Evolutionary conservation across 2,113 vertebrate genomes (phyloP), one percentile per base, ranked within the genome.

Genomic region (Stictonetta naevosa): DNA sequence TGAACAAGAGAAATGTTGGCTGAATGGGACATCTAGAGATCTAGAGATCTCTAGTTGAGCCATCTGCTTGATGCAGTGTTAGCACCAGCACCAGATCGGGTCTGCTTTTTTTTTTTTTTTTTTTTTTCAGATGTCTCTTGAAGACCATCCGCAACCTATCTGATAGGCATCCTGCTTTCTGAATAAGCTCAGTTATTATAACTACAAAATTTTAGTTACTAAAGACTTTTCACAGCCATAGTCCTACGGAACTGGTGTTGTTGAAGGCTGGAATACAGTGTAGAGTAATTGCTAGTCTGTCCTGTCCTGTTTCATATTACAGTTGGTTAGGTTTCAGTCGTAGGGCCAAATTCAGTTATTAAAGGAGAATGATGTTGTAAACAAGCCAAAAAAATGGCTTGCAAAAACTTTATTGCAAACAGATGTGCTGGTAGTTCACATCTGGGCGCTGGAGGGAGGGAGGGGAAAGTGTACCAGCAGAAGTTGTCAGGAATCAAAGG

Each of bases 381-480:
- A 67, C 38, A 64, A 95, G 10, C 46, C 55, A 40, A 34, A 50
- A 83, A 81, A 42, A 13, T 28, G 21, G 11, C 20, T 67, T 63
- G 40, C 23, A 63, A 46, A 66, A 38, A 15, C 50, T 52, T 80
- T 3, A 38, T 25, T 93, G 85, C n/a, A 42, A 77, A 83, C 16
- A 89, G 29, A 83, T 40, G 18, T 83, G 19, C 11, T 59, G 44
- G 20, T 11, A 36, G 46, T 34, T 79, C 79, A 3, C 22, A 80
- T 8, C 1, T 53, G 83, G 59, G 21, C 25, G 9, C 6, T 14
- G 63, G 38, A 18, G 0, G 1, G 56, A 58, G 10, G 46, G 19
- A 59, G 2, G 0, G 0, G 46, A 60, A 26, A 68, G 2, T 10
- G 2, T 4, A 16, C 19, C 62, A 67, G 26, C 58, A 46, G 22